These are phyloP conservation scores for Archegozetes longisetosus DNA, from an alignment of 1,140 invertebrate genomes.

Conservation along the genomic window DNA sequence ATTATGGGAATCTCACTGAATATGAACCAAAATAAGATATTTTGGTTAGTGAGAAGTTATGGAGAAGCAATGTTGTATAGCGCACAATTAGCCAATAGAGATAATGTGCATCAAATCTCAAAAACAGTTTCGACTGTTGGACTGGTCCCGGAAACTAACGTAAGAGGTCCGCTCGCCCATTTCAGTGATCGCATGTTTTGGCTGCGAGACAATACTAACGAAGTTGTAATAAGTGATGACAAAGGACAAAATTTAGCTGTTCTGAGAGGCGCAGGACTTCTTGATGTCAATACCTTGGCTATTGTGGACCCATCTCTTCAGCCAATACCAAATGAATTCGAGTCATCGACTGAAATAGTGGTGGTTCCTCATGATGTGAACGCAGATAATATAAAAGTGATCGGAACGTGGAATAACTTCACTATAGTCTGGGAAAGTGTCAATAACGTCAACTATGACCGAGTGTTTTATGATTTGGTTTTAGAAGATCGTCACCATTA, in stretches of 20 bases:
- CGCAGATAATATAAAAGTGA: slow-evolving; percentile 41
- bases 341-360: slow-evolving; percentile 16
- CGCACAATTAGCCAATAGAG: background rate
- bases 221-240: slow-evolving; percentile 58
- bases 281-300: slow-evolving; percentile 47
- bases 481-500: slow-evolving; percentile 31
- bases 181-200: slow-evolving; percentile 60
- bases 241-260: slow-evolving; percentile 53
- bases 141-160: slow-evolving; percentile 5
- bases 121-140: background rate
- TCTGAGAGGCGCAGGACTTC: slow-evolving; percentile 42
- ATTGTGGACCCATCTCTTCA: slow-evolving; percentile 52
- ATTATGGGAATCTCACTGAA: slow-evolving; percentile 2
- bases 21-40: background rate
- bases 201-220: slow-evolving; percentile 49
- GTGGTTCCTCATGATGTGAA: slow-evolving; percentile 52
- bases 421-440: slow-evolving; percentile 60
- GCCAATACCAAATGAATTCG: slow-evolving; percentile 31
- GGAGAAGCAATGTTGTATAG: background rate
- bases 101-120: background rate
- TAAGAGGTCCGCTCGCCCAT: slow-evolving; percentile 46
- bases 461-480: slow-evolving; percentile 64
- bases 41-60: slow-evolving; percentile 1
- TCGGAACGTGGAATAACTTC: slow-evolving; percentile 53
- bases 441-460: slow-evolving; percentile 53